Conservation (phyloP, 1,140 invertebrate genomes). For the Camponotus vicinus region DNA sequence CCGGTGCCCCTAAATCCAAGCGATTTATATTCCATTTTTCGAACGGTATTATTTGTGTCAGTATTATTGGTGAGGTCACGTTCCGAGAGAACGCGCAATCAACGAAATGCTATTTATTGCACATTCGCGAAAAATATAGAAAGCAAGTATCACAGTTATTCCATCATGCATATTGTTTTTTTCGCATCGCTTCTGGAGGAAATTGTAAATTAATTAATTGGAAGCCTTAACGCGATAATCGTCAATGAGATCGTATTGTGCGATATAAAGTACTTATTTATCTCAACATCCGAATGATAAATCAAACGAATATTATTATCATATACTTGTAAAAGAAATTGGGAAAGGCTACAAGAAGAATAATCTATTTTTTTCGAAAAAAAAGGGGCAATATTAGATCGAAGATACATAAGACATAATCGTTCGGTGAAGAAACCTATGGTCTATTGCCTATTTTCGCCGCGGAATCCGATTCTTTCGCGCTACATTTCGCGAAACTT, state of each 20-base stretch:
- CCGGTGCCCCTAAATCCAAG: conserved; percentile 14
- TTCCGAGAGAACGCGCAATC: conserved; percentile 15
- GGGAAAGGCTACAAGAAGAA: not conserved
- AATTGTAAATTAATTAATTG: conserved; percentile 19
- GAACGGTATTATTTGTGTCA: conserved; percentile 55
- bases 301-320: conserved; percentile 2
- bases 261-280: not conserved
- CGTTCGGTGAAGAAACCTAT: not conserved
- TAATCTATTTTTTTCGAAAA: not conserved
- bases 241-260: not conserved
- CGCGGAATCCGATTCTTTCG: conserved; percentile 28
- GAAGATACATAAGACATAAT: not conserved
- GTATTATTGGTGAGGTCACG: conserved; percentile 44
- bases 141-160: conserved; percentile 1
- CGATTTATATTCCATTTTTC: conserved; percentile 55
- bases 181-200: not conserved
- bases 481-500: conserved; percentile 25
- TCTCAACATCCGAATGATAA: not conserved
- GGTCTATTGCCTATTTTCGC: not conserved
- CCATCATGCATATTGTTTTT: not conserved
- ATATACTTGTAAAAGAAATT: not conserved
- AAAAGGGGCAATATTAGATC: not conserved
- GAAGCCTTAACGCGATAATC: not conserved
- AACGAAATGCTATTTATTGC: conserved; percentile 47
- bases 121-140: conserved; percentile 29